phyloP scores from a whole-genome alignment of 2,888 invertebrate genomes.

The Archips crataeganus region DNA sequence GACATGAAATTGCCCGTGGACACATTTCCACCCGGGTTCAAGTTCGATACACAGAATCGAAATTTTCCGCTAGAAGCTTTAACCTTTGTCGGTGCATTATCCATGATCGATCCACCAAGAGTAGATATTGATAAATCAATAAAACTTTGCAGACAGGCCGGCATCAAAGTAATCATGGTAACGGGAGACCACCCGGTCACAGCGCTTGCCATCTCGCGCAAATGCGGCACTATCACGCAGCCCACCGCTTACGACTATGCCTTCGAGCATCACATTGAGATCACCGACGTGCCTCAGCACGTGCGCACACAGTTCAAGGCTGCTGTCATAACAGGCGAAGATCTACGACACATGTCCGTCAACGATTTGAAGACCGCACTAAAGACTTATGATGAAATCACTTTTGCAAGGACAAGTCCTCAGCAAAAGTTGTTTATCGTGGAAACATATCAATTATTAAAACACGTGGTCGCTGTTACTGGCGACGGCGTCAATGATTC shows the following conservation, averaged over 20 bases:
- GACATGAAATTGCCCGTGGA: slow-evolving; percentile 87
- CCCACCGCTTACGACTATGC: slow-evolving; percentile 90
- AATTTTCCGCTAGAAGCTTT: slow-evolving; percentile 89
- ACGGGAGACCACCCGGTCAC: slow-evolving; percentile 92
- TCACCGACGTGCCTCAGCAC: slow-evolving; percentile 80
- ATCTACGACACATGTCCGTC: slow-evolving; percentile 85
- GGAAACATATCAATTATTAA: slow-evolving; percentile 92
- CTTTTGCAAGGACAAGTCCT: slow-evolving; percentile 90
- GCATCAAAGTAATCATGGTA: slow-evolving; percentile 90
- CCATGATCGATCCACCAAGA: slow-evolving; percentile 91
- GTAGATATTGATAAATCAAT: slow-evolving; percentile 89
- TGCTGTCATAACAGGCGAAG: slow-evolving; percentile 79
- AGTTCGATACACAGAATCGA: slow-evolving; percentile 84
- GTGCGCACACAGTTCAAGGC: slow-evolving; percentile 73
- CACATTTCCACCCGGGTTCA: slow-evolving; percentile 79
- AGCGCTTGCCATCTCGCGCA: slow-evolving; percentile 89
- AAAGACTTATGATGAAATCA: slow-evolving; percentile 88
- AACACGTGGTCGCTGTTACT: slow-evolving; percentile 94
- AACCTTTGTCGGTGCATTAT: slow-evolving; percentile 87
- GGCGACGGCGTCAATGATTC: slow-evolving; percentile 97
- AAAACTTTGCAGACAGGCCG: slow-evolving; percentile 88
- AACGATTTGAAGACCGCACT: slow-evolving; percentile 86
- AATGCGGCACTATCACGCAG: slow-evolving; percentile 87
- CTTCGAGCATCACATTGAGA: slow-evolving; percentile 84
- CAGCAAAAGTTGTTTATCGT: slow-evolving; percentile 89